These are phyloP conservation scores for Prunella strophiata DNA, from an alignment of 2,797 vertebrate genomes.

Conservation along the genomic window DNA sequence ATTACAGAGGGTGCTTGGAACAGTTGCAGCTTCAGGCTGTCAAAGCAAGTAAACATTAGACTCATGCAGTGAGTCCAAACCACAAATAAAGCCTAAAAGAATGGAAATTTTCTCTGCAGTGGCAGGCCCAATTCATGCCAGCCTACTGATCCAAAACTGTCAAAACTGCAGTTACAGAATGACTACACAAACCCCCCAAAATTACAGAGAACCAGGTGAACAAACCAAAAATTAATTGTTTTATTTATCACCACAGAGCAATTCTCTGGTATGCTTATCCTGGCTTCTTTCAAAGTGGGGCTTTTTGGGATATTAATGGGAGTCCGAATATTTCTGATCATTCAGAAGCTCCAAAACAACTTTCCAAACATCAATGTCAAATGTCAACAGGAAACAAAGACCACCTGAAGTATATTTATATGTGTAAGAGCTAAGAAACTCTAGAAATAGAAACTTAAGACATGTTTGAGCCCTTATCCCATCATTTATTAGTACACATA, in stretches of 20 bases:
- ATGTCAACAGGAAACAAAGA: not conserved
- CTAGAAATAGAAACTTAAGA: not conserved
- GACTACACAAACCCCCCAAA: not conserved
- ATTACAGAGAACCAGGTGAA: conserved; percentile 47
- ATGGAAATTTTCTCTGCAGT: not conserved
- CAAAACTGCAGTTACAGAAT: not conserved
- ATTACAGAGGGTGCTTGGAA: not conserved
- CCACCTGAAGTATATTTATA: not conserved
- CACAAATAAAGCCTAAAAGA: not conserved
- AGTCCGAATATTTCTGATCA: not conserved
- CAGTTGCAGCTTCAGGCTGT: not conserved
- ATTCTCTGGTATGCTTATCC: not conserved
- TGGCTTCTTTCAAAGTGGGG: not conserved
- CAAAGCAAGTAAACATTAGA: not conserved
- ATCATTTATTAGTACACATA: not conserved
- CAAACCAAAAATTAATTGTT: not conserved
- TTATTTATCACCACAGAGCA: not conserved
- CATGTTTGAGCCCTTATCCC: not conserved
- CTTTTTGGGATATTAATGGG: not conserved
- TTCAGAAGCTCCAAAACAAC: not conserved
- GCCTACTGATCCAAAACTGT: not conserved
- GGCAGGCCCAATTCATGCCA: not conserved
- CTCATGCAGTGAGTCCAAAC: not conserved
- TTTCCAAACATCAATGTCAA: not conserved
- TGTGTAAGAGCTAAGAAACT: not conserved